A percentile compares a stretch with the other conserved stretches of the same genome.
These are phyloP conservation scores for Agonopterix subpropinquella DNA, from an alignment of 2,888 invertebrate species.

Conservation along the genomic window DNA sequence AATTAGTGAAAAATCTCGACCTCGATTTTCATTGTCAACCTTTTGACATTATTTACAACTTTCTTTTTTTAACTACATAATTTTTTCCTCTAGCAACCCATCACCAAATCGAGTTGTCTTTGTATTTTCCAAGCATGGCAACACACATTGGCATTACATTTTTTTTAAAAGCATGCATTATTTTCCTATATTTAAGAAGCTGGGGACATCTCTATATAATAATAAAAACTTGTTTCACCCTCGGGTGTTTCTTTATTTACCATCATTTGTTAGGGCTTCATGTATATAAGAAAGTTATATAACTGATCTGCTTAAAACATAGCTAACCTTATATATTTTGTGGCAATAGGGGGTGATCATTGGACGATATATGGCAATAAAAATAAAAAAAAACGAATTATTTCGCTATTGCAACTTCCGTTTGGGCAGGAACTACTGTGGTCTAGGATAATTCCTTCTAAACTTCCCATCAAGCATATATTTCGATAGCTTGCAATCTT, in stretches of 20 bases:
- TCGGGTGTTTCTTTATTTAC: constrained; percentile 1
- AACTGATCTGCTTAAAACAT: constrained; percentile 45
- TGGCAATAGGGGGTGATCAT: constrained; percentile 41
- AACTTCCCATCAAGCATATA: too few relatives aligned
- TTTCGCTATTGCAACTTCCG: too few relatives aligned
- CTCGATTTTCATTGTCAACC: background rate
- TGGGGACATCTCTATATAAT: constrained; percentile 27
- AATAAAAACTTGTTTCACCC: constrained; percentile 9
- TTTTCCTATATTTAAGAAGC: constrained; percentile 9
- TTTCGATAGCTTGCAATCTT: too few relatives aligned
- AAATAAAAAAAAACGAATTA: too few relatives aligned
- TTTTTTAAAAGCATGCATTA: constrained; percentile 23
- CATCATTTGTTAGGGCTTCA: background rate
- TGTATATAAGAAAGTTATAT: constrained; percentile 10
- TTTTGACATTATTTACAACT: constrained; percentile 4
- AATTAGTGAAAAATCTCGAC: constrained; percentile 14
- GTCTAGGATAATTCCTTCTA: too few relatives aligned
- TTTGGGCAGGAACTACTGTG: too few relatives aligned
- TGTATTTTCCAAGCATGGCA: constrained; percentile 18
- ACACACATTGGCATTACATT: constrained; percentile 16
- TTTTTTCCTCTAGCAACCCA: constrained; percentile 18
- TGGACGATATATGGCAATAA: constrained; percentile 30
- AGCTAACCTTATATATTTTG: constrained; percentile 57
- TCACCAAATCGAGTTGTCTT: constrained; percentile 21
- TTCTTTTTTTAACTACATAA: constrained; percentile 11